These are phyloP conservation scores for Aleiodes testaceus DNA, from an alignment of 2,888 invertebrate genomes.

Conservation along the genomic window DNA sequence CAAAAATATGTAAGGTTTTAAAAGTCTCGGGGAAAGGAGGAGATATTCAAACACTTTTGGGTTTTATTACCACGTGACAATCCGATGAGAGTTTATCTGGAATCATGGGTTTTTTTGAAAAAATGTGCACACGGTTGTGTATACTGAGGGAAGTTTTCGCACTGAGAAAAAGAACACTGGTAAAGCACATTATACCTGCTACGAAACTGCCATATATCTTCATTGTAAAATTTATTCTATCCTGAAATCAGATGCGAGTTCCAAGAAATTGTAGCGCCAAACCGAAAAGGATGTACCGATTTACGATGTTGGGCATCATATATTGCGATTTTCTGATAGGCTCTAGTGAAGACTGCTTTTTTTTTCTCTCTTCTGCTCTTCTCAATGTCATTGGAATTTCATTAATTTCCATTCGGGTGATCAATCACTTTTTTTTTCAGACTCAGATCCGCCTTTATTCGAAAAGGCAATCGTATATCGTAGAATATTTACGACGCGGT, in stretches of 20 bases:
- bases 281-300: constrained; percentile 10
- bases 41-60: constrained; percentile 7
- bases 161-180: neutral
- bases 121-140: neutral
- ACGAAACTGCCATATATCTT: constrained; percentile 18
- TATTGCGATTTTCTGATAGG: constrained; percentile 15
- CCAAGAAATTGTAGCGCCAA: constrained; percentile 1
- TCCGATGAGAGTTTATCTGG: constrained; percentile 22
- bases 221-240: constrained; percentile 17
- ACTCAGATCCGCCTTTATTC: constrained; percentile 6
- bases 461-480: constrained; percentile 29
- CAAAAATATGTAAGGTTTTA: neutral
- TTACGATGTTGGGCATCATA: constrained; percentile 17
- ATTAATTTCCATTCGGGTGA: constrained; percentile 34
- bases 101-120: neutral
- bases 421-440: constrained; percentile 28
- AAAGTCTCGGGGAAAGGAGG: neutral
- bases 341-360: neutral
- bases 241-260: constrained; percentile 4
- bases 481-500: constrained; percentile 14
- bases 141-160: constrained; percentile 4
- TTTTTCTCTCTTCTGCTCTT: constrained; percentile 10
- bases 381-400: constrained; percentile 29
- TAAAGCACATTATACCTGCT: constrained; percentile 19
- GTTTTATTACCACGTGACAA: constrained; percentile 11